Conservation (phyloP, 2,888 invertebrate species). For the Lymantria monacha region DNA sequence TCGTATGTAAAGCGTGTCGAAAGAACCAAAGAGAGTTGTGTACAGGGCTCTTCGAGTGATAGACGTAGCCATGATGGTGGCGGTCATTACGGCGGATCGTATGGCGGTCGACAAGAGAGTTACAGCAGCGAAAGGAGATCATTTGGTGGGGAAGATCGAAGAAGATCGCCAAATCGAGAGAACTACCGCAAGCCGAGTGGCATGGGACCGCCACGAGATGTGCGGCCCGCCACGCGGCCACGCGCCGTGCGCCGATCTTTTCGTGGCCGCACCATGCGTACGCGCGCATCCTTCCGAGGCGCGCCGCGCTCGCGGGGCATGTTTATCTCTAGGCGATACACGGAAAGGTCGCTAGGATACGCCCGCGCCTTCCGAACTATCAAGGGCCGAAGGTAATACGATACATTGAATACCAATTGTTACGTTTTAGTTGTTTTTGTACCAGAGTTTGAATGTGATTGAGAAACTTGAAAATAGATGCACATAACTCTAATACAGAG, state of each 20-base stretch:
- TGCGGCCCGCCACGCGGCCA: constrained; percentile 68
- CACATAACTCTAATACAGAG: constrained; percentile 11
- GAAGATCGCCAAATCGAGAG: constrained; percentile 79
- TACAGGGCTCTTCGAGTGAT: constrained; percentile 80
- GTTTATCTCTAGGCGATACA: constrained; percentile 64
- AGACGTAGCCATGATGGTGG: constrained; percentile 82
- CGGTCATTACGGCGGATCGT: constrained; percentile 80
- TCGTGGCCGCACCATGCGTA: constrained; percentile 78
- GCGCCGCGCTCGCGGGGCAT: constrained; percentile 78
- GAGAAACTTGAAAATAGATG: constrained; percentile 10
- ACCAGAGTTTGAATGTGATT: constrained; percentile 16
- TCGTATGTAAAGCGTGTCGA: constrained; percentile 53
- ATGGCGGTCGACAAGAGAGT: constrained; percentile 81
- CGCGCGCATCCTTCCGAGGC: constrained; percentile 80
- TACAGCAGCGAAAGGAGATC: constrained; percentile 75
- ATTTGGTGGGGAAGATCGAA: constrained; percentile 78
- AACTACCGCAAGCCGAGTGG: constrained; percentile 74
- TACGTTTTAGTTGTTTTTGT: constrained; percentile 37
- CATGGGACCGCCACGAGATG: constrained; percentile 76
- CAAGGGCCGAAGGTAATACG: constrained; percentile 78
- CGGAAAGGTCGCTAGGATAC: constrained; percentile 67
- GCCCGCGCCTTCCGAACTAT: constrained; percentile 71
- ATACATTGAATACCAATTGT: constrained; percentile 49
- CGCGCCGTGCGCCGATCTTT: constrained; percentile 79
- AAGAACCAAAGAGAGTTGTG: constrained; percentile 73